Evolutionary conservation across 2,797 vertebrate genomes (phyloP).

Genomic region (Eulemur rubriventer): DNA sequence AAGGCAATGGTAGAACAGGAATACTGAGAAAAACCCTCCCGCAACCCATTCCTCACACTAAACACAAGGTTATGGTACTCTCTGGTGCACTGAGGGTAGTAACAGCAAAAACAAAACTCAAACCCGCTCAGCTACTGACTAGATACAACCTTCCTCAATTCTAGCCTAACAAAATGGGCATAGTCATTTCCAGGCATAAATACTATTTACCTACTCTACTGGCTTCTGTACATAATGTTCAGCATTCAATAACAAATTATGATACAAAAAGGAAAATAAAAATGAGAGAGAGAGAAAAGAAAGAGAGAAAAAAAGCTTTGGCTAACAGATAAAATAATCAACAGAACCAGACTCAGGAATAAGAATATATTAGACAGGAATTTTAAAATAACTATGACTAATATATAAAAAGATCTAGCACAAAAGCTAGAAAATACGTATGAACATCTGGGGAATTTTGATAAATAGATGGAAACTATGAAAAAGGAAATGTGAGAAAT

Average conservation of each 20-base stretch:
- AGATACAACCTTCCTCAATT: not conserved
- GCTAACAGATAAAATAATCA: not conserved
- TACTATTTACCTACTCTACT: not conserved
- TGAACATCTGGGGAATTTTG: not conserved
- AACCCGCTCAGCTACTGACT: not conserved
- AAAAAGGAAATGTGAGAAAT: slow-evolving; percentile 14
- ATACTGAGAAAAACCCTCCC: not conserved
- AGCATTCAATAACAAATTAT: not conserved
- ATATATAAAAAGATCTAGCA: not conserved
- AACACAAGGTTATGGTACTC: not conserved
- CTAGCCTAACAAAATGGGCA: not conserved
- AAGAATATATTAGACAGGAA: not conserved
- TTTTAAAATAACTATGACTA: not conserved
- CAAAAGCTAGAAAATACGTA: slow-evolving; percentile 11
- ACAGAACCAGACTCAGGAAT: not conserved
- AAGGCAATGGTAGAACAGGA: not conserved
- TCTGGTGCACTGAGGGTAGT: not conserved
- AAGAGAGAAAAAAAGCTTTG: not conserved
- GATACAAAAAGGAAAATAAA: not conserved
- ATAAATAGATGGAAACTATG: not conserved
- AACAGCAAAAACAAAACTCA: not conserved
- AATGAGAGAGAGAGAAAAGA: not conserved
- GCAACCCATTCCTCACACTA: not conserved
- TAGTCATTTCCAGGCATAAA: not conserved
- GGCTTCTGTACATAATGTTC: not conserved